phyloP scores from a whole-genome alignment of 1,140 invertebrate species.

The Drosophila yakuba region DNA sequence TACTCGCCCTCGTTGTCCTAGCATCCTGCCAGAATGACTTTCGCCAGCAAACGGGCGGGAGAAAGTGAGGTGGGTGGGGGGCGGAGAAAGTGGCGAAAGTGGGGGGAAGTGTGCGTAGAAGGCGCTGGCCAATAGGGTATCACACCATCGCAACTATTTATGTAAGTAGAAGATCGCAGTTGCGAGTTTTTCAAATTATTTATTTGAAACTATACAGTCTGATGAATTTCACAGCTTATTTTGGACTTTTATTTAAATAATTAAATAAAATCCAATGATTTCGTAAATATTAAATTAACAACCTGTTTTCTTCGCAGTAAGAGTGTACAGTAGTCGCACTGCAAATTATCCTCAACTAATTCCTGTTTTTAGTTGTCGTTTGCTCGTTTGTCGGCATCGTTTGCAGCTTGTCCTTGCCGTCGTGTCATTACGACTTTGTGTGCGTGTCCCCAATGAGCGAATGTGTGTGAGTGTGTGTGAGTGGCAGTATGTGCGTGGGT shows the following conservation, averaged over 20 bases:
- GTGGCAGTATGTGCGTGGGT: conserved; percentile 10
- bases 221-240: no score
- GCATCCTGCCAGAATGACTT: conserved; percentile 19
- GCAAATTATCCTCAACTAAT: conserved; percentile 1
- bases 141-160: conserved; percentile 1
- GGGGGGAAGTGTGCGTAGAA: no score
- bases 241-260: no score
- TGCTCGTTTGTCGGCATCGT: conserved; percentile 57
- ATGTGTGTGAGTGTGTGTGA: background rate
- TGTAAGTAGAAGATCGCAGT: no score
- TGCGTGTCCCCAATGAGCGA: conserved; percentile 33
- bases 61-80: background rate
- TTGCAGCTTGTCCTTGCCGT: conserved; percentile 64
- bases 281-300: no score
- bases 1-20: conserved; percentile 59
- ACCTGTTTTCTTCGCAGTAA: background rate
- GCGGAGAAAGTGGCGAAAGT: no score
- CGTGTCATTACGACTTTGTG: conserved; percentile 70
- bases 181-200: no score
- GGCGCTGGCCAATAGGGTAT: background rate
- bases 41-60: background rate
- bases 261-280: no score
- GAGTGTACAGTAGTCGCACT: conserved; percentile 8
- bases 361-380: conserved; percentile 55
- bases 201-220: no score